Evolutionary conservation across 2,113 vertebrate genomes (phyloP).

Genomic region (Riparia riparia): DNA sequence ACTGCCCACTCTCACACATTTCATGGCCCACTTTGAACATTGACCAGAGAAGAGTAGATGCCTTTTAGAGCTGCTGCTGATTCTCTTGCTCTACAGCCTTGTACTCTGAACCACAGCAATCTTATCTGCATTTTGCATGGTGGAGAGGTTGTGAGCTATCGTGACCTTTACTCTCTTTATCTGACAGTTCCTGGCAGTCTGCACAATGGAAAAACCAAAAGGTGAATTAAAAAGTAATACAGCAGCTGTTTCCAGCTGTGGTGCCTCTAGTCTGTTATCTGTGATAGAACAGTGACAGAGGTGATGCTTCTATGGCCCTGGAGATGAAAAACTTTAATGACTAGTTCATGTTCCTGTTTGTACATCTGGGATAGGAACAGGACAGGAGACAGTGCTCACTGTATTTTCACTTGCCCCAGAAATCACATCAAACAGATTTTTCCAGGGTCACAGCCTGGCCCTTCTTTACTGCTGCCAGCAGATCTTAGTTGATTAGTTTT

Average conservation of each 20-base stretch:
- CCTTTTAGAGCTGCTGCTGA: slow-evolving; percentile 87
- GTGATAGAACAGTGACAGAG: not conserved
- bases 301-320: not conserved
- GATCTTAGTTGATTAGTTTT: not conserved
- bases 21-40: slow-evolving; percentile 73
- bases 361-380: not conserved
- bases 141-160: slow-evolving; percentile 88
- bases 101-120: slow-evolving; percentile 84
- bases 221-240: not conserved
- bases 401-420: not conserved
- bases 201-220: slow-evolving; percentile 29
- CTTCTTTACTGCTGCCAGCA: not conserved
- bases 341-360: not conserved
- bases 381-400: not conserved
- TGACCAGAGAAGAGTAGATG: slow-evolving; percentile 82
- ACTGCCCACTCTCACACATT: not conserved
- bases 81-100: slow-evolving; percentile 82
- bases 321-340: not conserved
- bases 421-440: not conserved
- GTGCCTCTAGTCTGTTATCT: not conserved
- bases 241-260: not conserved
- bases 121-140: slow-evolving; percentile 86
- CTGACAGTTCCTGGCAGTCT: slow-evolving; percentile 91
- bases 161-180: slow-evolving; percentile 85
- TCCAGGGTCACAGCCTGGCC: not conserved